Evolutionary conservation across 2,888 invertebrate genomes (phyloP).

Genomic region (Malacosoma neustria): DNA sequence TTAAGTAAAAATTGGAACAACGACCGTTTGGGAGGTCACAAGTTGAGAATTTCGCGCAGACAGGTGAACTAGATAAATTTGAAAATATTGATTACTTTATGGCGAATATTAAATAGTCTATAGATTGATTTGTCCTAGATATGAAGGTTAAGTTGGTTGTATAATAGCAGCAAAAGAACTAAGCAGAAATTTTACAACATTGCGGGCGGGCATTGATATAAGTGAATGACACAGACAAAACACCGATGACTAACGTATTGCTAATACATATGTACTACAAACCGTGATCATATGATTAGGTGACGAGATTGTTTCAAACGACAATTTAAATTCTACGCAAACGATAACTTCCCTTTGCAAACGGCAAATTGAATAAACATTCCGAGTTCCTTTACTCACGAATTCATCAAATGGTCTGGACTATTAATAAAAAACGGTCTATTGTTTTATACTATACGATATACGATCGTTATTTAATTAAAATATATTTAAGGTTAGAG

Average conservation of each 20-base stretch:
- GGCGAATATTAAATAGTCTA: neutral
- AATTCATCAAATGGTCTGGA: slow-evolving; percentile 3
- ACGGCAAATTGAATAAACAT: slow-evolving; percentile 24
- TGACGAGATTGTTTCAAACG: slow-evolving; percentile 29
- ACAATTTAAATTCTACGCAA: slow-evolving; percentile 44
- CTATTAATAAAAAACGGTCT: neutral
- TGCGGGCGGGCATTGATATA: slow-evolving; percentile 19
- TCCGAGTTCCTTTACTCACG: slow-evolving; percentile 13
- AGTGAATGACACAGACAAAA: slow-evolving; percentile 12
- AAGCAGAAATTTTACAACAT: slow-evolving; percentile 1
- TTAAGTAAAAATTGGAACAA: slow-evolving; percentile 28
- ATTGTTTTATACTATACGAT: too few relatives aligned
- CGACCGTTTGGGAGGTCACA: slow-evolving; percentile 23
- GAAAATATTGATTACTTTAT: slow-evolving; percentile 2
- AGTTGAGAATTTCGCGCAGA: slow-evolving; percentile 24
- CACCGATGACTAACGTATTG: slow-evolving; percentile 32
- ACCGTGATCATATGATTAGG: slow-evolving; percentile 32
- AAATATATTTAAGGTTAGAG: too few relatives aligned
- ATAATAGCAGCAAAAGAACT: too few relatives aligned
- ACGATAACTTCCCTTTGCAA: slow-evolving; percentile 46
- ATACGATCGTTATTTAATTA: too few relatives aligned
- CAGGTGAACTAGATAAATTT: slow-evolving; percentile 18
- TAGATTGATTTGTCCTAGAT: neutral
- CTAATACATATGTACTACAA: slow-evolving; percentile 30
- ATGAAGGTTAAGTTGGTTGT: neutral